A percentile compares a stretch with the other conserved stretches of the same genome.
These are phyloP conservation scores for Callopanchax toddi DNA, from an alignment of 2,113 vertebrate genomes.

Conservation along the genomic window DNA sequence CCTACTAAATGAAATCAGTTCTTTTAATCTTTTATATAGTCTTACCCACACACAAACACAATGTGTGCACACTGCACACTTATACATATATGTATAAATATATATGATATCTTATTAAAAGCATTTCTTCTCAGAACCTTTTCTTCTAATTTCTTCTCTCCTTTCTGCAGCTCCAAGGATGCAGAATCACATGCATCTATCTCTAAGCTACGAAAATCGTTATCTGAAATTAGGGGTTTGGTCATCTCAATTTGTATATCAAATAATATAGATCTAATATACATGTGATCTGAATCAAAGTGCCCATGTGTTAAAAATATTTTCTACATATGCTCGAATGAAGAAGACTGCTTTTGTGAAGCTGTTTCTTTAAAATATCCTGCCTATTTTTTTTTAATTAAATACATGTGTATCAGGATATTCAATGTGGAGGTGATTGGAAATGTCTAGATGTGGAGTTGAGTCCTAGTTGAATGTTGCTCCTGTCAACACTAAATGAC, in stretches of 20 bases:
- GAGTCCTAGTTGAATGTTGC: slow-evolving; percentile 43
- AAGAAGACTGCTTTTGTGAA: background rate
- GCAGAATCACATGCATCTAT: too few relatives aligned
- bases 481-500: slow-evolving; percentile 25
- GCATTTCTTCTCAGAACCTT: background rate
- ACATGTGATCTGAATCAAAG: too few relatives aligned
- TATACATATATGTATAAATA: background rate
- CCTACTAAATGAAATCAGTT: slow-evolving; percentile 15
- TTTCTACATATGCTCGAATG: too few relatives aligned
- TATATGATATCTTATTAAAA: background rate
- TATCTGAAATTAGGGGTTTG: too few relatives aligned
- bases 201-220: background rate
- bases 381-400: slow-evolving; percentile 46
- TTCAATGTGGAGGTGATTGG: slow-evolving; percentile 30
- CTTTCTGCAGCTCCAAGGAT: background rate
- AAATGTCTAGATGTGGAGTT: slow-evolving; percentile 36
- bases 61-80: background rate
- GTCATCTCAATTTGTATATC: too few relatives aligned
- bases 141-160: background rate
- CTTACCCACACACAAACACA: background rate
- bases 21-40: background rate
- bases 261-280: too few relatives aligned
- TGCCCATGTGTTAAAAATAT: too few relatives aligned
- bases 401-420: slow-evolving; percentile 38
- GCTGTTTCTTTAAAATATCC: too few relatives aligned